Evolutionary conservation across 2,888 invertebrate species (phyloP), one percentile per base, ranked within the genome.

Genomic region (Falcaria lacertinaria): DNA sequence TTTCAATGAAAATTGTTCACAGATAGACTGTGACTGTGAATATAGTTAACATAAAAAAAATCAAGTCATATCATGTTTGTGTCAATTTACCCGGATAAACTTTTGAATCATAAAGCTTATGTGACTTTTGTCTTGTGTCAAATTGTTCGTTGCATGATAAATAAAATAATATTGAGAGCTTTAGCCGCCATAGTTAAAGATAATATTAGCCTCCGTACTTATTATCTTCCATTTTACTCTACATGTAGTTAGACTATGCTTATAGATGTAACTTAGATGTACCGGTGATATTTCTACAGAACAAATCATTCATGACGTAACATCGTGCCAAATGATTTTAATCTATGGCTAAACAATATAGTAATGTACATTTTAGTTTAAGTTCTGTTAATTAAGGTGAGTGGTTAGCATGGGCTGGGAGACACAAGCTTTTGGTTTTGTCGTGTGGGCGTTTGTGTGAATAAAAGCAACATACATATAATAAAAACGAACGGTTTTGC

Each of bases 371-470:
- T 28, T 7, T 50, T 53, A 50, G 42, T 44, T 52, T 49, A 50
- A 49, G 42, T 37, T 57, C 51, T 44, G 38, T 28, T 57, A 50
- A 55, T 46, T 42, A 68, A 76, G 79, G 80, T 80, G 80, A 80
- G 77, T 74, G 72, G 71, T 61, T 65, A 69, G 82, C 80, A 83
- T 84, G 82, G 80, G 76, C 62, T 69, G 76, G 80, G 81, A 63
- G 64, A 74, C 76, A 76, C 75, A 79, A 80, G 85, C 82, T 85
- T 86, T 84, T 87, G 84, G 82, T 85, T 78, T 80, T 82, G 78
- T 78, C 67, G 76, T 79, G 75, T 76, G 77, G 77, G 76, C 73
- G 72, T 74, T 75, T 76, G 72, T 75, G 69, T 69, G 68, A 69
- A 55, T 48, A 60, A 54, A 56, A 42, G 52, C 52, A 48, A 58